These are phyloP conservation scores for Steatocranus sp. DNA, from an alignment of 2,797 vertebrate species.

Conservation along the genomic window DNA sequence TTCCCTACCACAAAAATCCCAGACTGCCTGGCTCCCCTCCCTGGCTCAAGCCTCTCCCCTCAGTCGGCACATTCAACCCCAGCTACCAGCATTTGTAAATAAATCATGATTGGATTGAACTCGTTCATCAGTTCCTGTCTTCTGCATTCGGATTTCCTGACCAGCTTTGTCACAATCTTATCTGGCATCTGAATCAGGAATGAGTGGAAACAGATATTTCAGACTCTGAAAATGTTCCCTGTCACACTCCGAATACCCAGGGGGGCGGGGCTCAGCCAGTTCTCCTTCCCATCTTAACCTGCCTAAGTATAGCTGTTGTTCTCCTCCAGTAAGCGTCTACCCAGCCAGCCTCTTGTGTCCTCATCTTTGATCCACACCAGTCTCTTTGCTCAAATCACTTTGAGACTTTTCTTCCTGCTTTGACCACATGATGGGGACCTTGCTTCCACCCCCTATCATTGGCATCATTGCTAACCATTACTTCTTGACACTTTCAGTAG, in stretches of 20 bases:
- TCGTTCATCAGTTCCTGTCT: background rate
- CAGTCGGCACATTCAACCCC: background rate
- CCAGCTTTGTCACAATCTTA: background rate
- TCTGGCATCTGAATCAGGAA: background rate
- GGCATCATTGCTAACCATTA: background rate
- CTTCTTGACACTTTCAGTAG: background rate
- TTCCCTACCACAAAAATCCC: background rate
- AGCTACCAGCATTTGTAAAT: background rate
- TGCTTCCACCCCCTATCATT: fast-evolving
- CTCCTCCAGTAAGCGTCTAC: background rate
- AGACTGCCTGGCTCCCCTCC: background rate
- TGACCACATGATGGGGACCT: background rate
- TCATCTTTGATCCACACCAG: background rate
- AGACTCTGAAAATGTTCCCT: background rate
- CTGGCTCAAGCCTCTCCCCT: background rate
- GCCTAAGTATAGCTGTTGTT: background rate
- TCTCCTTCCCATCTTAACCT: background rate
- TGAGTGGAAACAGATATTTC: background rate
- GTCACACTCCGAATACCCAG: background rate
- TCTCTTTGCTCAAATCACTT: background rate
- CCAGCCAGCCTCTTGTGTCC: fast-evolving
- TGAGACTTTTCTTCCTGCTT: background rate
- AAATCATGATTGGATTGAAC: background rate
- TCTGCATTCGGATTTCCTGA: background rate
- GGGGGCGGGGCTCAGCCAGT: fast-evolving